phyloP scores from a whole-genome alignment of 2,113 vertebrate species.

The Microtus pennsylvanicus region DNA sequence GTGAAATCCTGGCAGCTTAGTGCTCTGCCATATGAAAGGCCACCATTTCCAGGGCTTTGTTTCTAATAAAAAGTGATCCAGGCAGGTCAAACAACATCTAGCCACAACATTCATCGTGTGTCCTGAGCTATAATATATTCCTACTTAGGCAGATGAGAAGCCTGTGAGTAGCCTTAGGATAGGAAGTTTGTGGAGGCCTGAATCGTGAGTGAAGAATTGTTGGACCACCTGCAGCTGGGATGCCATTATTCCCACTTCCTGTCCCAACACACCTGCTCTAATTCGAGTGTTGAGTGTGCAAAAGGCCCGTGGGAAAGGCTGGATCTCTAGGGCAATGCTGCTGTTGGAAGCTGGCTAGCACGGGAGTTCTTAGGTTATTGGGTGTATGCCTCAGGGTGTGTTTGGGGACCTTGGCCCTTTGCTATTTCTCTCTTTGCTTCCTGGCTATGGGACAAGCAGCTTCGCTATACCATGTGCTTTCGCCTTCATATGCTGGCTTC shows the following conservation, averaged over 20 bases:
- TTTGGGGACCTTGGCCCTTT: background rate
- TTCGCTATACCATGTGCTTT: background rate
- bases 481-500: background rate
- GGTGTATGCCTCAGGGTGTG: too few relatives aligned
- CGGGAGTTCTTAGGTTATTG: background rate
- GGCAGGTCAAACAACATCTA: background rate
- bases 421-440: background rate
- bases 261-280: background rate
- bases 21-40: background rate
- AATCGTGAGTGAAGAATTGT: background rate
- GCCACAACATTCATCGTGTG: background rate
- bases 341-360: background rate
- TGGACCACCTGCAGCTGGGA: background rate
- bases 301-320: background rate
- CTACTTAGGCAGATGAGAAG: background rate
- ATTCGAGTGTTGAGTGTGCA: background rate
- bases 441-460: background rate
- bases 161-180: background rate
- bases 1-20: background rate
- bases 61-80: constrained; percentile 16
- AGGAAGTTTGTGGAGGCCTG: background rate
- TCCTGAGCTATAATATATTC: background rate
- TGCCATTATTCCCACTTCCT: background rate
- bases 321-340: background rate
- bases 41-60: background rate